These are phyloP conservation scores for Mesodorylaimus sp. DNA, from an alignment of 2,888 invertebrate species.

Conservation along the genomic window DNA sequence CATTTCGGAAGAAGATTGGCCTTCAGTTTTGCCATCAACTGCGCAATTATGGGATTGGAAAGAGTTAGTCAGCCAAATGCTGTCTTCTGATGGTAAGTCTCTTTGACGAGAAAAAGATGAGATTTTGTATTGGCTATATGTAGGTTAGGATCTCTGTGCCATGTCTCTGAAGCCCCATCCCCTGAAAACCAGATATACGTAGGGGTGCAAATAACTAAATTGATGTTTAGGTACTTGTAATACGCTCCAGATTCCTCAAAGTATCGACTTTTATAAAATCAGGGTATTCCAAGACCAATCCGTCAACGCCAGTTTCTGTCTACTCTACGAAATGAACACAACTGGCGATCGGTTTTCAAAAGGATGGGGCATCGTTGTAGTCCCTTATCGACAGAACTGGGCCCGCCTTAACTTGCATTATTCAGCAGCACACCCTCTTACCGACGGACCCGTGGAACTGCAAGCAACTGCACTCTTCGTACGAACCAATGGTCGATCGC, in stretches of 20 bases:
- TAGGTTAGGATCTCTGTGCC: not conserved
- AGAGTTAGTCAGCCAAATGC: not conserved
- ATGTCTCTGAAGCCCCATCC: too few species aligned
- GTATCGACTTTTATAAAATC: too few species aligned
- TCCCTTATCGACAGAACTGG: not conserved
- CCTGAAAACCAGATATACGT: too few species aligned
- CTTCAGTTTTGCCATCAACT: not conserved
- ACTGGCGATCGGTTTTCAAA: not conserved
- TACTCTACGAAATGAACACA: not conserved
- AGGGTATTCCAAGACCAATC: not conserved
- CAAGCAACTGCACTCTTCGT: constrained; percentile 5
- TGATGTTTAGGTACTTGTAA: too few species aligned
- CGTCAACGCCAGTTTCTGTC: not conserved
- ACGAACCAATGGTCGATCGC: not conserved
- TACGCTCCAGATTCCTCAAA: too few species aligned
- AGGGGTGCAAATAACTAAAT: too few species aligned
- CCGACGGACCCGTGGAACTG: constrained; percentile 1
- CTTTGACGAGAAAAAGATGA: not conserved
- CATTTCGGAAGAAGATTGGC: not conserved
- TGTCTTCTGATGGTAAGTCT: not conserved
- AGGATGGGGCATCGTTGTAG: not conserved
- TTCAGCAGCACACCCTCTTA: constrained; percentile 8
- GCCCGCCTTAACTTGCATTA: constrained; percentile 1
- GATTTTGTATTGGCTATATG: not conserved
- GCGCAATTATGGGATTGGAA: not conserved